Evolutionary conservation across 2,888 invertebrate genomes (phyloP).

Genomic region (Panzeria rudis): DNA sequence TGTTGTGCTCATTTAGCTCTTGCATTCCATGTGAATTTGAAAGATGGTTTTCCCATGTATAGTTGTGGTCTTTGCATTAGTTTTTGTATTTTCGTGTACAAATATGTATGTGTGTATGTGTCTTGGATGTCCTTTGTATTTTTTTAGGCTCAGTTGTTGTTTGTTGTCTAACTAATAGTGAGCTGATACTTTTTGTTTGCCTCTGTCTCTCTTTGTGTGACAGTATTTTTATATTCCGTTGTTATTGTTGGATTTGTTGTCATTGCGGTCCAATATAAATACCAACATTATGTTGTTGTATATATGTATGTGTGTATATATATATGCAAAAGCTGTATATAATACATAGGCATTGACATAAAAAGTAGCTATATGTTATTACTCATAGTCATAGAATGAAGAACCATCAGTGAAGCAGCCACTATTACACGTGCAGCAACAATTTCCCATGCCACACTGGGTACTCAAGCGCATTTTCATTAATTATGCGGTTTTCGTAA

Average conservation of each 20-base stretch:
- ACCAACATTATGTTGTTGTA: conserved; percentile 35
- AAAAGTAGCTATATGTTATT: conserved; percentile 1
- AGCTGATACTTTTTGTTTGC: conserved; percentile 8
- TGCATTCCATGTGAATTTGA: conserved; percentile 40
- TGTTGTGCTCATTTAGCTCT: background rate
- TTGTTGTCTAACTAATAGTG: conserved; percentile 42
- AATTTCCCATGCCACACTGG: conserved; percentile 62
- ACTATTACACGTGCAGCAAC: conserved; percentile 54
- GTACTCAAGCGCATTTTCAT: conserved; percentile 73
- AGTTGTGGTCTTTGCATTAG: conserved; percentile 49
- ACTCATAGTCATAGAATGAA: conserved; percentile 31
- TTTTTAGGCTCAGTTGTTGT: conserved; percentile 53
- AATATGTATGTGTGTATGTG: background rate
- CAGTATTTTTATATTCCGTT: background rate
- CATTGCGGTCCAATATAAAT: conserved; percentile 62
- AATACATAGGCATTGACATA: background rate
- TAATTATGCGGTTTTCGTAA: conserved; percentile 73
- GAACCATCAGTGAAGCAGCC: conserved; percentile 35
- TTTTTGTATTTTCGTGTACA: background rate
- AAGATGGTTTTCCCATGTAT: conserved; percentile 50
- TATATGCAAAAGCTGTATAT: background rate
- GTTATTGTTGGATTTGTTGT: conserved; percentile 47
- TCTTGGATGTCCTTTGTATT: conserved; percentile 5
- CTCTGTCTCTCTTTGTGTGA: background rate
- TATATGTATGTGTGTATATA: background rate